Evolutionary conservation across 2,888 invertebrate genomes (phyloP).

Genomic region (Penaeus monodon): DNA sequence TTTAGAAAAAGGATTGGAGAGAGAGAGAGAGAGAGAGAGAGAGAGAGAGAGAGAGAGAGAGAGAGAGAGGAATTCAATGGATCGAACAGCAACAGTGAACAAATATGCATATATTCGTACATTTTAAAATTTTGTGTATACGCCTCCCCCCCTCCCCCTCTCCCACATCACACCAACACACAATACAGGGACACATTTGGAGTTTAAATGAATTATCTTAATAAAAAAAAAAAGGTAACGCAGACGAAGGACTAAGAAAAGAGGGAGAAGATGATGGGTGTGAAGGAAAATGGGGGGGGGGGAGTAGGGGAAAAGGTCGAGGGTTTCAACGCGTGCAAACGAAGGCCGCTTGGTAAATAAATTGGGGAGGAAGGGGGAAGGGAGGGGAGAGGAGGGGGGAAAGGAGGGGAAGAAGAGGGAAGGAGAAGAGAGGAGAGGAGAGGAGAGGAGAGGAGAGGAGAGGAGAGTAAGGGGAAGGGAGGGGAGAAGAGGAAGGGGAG

Average conservation of each 20-base stretch:
- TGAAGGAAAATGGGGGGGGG: conserved; percentile 7
- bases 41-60: background rate
- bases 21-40: background rate
- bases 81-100: background rate
- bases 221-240: background rate
- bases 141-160: no score
- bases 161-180: no score
- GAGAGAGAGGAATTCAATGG: background rate
- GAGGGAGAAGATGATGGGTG: background rate
- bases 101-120: no score
- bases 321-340: background rate
- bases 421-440: no score
- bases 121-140: no score
- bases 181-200: no score
- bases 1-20: background rate
- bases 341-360: conserved; percentile 44
- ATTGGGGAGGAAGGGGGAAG: conserved; percentile 18
- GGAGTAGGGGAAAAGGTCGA: background rate
- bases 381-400: no score
- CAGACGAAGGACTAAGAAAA: background rate
- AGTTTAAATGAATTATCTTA: no score
- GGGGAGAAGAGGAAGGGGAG: no score
- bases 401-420: no score
- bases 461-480: no score
- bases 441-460: no score